Base-by-base conservation (phyloP, 2,113 vertebrate species). In the Vulpes ferrilata region DNA sequence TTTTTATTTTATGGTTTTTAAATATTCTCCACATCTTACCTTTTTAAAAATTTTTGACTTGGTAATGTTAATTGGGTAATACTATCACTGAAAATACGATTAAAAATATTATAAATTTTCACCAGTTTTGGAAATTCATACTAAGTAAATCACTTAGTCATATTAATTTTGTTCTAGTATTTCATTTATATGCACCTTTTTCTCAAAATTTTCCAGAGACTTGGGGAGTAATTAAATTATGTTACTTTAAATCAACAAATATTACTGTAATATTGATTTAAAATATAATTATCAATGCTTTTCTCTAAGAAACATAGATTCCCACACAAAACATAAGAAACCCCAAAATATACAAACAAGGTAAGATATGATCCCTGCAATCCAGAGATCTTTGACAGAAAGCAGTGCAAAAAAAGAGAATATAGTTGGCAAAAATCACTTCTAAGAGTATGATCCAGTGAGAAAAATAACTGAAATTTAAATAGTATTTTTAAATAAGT, bases 161-260 rank as follows among this genome's bases (percentile, higher is more conserved):
- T 64, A n/a, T 17, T 38, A 19, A 55, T 64, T 85, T 62, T 87
- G 27, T 59, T 59, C 30, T 78, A 67, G 6, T 57, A 51, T 60
- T 87, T 69, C 13, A 87, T 69, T 48, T 71, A 48, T 48, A 67
- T 15, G 10, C 4, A 27, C 27, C 20, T 88, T n/a, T 51, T 51
- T 69, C 8, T 87, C 53, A 51, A 94, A 94, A 51, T 71, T 38
- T 64, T 22, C 81, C 19, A 71, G 38, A 60, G 22, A 71, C 13
- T 10, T 71, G 22, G 25, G 25, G 1, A 79, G 19, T 38, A 67
- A 69, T 80, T 79, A 76, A 59, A 69, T 10, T 84, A 48, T 69
- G 64, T 69, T 60, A 88, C 35, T 30, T 71, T 94, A 94, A n/a
- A 67, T 87, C 27, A 87, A 87, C 2, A 81, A 81, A 88, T 81